These are phyloP conservation scores for Eustalomyia histrio DNA, from an alignment of 2,888 invertebrate genomes.

Conservation along the genomic window DNA sequence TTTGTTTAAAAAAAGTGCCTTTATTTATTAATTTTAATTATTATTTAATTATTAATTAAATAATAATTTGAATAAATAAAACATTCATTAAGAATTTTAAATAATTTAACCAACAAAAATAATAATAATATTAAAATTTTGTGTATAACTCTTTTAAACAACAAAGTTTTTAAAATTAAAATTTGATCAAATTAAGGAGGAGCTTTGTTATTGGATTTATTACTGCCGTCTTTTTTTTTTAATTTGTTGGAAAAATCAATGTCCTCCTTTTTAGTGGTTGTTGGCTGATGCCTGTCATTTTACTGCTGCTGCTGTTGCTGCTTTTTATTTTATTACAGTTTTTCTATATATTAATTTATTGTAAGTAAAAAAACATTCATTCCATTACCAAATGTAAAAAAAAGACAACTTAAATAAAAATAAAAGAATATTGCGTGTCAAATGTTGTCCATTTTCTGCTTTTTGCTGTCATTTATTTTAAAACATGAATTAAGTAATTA, in stretches of 20 bases:
- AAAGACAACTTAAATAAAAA: too few relatives aligned
- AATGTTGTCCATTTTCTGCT: background rate
- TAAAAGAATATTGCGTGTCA: background rate
- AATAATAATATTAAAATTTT: background rate
- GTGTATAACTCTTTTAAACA: background rate
- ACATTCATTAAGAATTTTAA: background rate
- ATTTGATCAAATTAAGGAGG: background rate
- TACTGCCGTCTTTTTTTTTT: background rate
- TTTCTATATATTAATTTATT: slow-evolving; percentile 2
- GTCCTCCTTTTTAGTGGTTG: slow-evolving; percentile 10
- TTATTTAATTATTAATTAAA: background rate
- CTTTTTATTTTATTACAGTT: background rate
- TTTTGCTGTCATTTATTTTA: background rate
- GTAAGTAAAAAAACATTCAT: background rate
- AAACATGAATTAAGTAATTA: background rate
- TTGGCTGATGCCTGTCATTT: background rate
- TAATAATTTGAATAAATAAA: background rate
- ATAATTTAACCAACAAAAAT: too few relatives aligned
- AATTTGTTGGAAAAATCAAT: slow-evolving; percentile 21
- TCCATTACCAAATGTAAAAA: background rate
- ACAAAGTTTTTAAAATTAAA: background rate
- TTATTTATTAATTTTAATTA: too few relatives aligned
- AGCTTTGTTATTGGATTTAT: background rate
- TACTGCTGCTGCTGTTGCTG: background rate
- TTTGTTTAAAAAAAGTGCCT: slow-evolving; percentile 35